Base-by-base conservation (phyloP, 2,888 invertebrate species). In the Carterocephalus palaemon region DNA sequence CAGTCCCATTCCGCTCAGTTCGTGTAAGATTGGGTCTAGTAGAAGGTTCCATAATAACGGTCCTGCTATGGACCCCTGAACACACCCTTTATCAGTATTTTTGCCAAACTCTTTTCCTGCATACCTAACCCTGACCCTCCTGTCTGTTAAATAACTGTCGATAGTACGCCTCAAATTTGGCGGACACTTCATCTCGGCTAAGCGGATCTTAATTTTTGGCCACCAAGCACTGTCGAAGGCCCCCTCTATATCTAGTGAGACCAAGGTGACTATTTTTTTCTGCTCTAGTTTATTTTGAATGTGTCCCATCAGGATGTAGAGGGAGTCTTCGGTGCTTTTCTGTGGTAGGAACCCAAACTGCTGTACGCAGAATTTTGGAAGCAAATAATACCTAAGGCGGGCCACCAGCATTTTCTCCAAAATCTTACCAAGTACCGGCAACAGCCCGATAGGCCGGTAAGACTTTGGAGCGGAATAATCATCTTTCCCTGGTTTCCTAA, bases 221-320 rank as follows among this genome's bases (percentile, higher is more conserved):
- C 50, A 45, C 47, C 47, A 47, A 0, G 37, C 39, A 8, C 33
- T 47, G 2, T 50, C 50, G 22, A 50, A 47, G 6, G 50, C 47
- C 4, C 47, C 49, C 47, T 50, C 28, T 28, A 50, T 47, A 13
- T 50, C 49, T 16, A 50, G n/a, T 1, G 47, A 47, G 1, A 41
- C 24, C 6, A 39, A 7, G 4, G 7, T 47, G 29, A 23, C 6
- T 12, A 43, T n/a, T 32, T 29, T 24, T 31, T 42, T 42, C 7
- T 2, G 1, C n/a, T 22, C 12, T 2, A 41, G 7, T 10, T 41
- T 16, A 1, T 20, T 7, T 7, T 19, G 23, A 2, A 47, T 17
- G 13, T 36, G 23, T 7, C 5, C 4, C 12, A 41, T 15, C 4
- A 29, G 5, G 12, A 22, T 24, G 36, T 31, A 47, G 13, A n/a